phyloP scores from a whole-genome alignment of 64 coral and sea anemone species.

The Astreopora myriophthalma region DNA sequence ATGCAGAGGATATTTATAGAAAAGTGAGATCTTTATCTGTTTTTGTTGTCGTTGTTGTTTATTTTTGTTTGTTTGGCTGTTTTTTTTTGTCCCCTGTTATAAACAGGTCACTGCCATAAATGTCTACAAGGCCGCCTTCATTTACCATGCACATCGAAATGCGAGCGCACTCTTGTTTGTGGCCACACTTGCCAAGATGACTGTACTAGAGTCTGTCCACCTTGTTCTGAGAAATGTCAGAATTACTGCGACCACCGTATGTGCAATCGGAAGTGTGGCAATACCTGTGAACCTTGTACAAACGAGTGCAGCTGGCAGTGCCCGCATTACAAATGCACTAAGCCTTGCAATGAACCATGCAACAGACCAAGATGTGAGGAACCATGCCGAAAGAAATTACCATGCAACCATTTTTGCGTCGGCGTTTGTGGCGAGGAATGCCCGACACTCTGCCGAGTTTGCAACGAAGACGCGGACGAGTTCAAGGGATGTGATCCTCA shows the following conservation, averaged over 20 bases:
- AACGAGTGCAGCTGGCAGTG: slow-evolving; percentile 17
- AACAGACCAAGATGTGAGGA: slow-evolving; percentile 40
- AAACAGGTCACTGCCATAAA: slow-evolving; percentile 14
- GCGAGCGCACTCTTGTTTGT: slow-evolving; percentile 61
- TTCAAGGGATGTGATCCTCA: slow-evolving; percentile 40
- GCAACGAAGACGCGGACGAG: slow-evolving; percentile 57
- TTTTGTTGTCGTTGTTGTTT: too few relatives aligned
- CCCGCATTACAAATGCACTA: slow-evolving; percentile 37
- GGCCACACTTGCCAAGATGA: slow-evolving; percentile 44
- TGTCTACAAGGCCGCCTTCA: slow-evolving; percentile 46
- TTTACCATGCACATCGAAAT: slow-evolving; percentile 27
- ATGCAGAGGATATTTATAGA: too few relatives aligned
- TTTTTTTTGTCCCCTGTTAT: neutral
- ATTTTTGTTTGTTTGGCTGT: too few relatives aligned
- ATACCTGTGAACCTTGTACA: slow-evolving; percentile 47
- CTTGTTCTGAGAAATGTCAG: slow-evolving; percentile 63
- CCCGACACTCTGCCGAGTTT: slow-evolving; percentile 72
- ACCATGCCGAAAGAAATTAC: slow-evolving; percentile 21
- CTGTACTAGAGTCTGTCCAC: slow-evolving; percentile 69
- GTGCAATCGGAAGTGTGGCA: slow-evolving; percentile 61
- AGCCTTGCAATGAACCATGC: slow-evolving; percentile 37
- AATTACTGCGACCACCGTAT: too few relatives aligned
- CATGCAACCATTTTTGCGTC: slow-evolving; percentile 62
- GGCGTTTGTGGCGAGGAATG: slow-evolving; percentile 72
- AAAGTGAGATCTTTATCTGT: too few relatives aligned